phyloP scores from a whole-genome alignment of 1,140 invertebrate species.

The Sipha flava region DNA sequence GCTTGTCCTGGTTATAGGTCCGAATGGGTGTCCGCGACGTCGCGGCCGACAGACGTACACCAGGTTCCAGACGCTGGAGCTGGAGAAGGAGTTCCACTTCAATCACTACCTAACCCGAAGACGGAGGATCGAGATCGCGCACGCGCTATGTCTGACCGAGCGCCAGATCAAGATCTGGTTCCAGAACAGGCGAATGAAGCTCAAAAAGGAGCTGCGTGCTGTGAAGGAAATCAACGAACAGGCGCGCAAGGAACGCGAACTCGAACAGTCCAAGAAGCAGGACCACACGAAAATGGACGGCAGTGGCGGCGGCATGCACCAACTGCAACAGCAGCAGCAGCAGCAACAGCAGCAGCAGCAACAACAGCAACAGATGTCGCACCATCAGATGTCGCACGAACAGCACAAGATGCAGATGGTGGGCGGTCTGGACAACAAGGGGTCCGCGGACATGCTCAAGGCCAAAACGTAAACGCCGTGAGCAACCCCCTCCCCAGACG shows the following conservation, averaged over 20 bases:
- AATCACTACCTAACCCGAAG: slow-evolving; percentile 93
- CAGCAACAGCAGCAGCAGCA: slow-evolving; percentile 45
- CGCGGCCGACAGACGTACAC: slow-evolving; percentile 94
- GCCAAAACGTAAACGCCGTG: slow-evolving; percentile 24
- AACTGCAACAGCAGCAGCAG: slow-evolving; percentile 33
- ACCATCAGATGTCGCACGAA: slow-evolving; percentile 19
- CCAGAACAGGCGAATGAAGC: slow-evolving; percentile 94
- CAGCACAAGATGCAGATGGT: slow-evolving; percentile 37
- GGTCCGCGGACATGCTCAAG: slow-evolving; percentile 38
- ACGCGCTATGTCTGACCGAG: slow-evolving; percentile 90
- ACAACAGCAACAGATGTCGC: not conserved
- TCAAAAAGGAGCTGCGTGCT: slow-evolving; percentile 88
- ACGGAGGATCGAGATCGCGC: slow-evolving; percentile 92
- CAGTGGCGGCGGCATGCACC: slow-evolving; percentile 50
- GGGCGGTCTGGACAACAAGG: slow-evolving; percentile 38
- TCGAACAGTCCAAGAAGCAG: slow-evolving; percentile 82
- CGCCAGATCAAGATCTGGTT: slow-evolving; percentile 97
- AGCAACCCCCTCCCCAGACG: too few relatives aligned
- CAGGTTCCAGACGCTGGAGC: slow-evolving; percentile 83
- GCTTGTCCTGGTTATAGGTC: slow-evolving; percentile 56
- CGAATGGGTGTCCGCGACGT: slow-evolving; percentile 88
- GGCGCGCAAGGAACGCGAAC: slow-evolving; percentile 77
- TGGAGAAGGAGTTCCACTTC: slow-evolving; percentile 98
- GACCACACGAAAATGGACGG: slow-evolving; percentile 65
- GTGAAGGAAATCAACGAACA: slow-evolving; percentile 94